phyloP scores from a whole-genome alignment of 1,140 invertebrate genomes.

The Diabrotica undecimpunctata region DNA sequence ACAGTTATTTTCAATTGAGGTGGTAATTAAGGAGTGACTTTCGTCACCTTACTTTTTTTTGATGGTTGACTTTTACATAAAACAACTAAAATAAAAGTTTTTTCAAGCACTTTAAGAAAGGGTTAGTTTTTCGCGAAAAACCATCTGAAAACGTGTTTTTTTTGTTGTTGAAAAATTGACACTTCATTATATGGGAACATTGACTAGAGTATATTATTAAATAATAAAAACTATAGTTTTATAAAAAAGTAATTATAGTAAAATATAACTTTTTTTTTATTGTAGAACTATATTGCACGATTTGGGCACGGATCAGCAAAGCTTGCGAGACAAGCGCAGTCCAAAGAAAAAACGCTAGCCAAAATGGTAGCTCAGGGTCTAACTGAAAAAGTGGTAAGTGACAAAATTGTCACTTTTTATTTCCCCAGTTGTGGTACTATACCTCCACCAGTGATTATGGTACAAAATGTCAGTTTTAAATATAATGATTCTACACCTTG shows the following conservation, averaged over 20 bases:
- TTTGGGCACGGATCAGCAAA: constrained; percentile 99
- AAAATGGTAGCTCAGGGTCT: constrained; percentile 98
- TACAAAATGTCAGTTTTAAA: constrained; percentile 94
- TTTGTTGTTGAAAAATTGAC: too few relatives aligned
- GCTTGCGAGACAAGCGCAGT: constrained; percentile 95
- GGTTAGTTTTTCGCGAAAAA: too few relatives aligned
- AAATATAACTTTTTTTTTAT: constrained; percentile 21
- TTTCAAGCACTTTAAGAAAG: too few relatives aligned
- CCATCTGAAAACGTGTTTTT: too few relatives aligned
- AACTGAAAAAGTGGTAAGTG: constrained; percentile 73
- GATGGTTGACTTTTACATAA: too few relatives aligned
- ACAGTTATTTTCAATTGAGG: too few relatives aligned
- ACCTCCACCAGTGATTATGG: constrained; percentile 98
- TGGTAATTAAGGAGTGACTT: too few relatives aligned
- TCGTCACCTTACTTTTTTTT: too few relatives aligned
- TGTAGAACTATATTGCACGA: constrained; percentile 94
- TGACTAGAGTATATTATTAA: too few relatives aligned
- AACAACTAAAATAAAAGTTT: too few relatives aligned
- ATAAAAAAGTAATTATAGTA: neutral
- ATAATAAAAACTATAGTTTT: constrained; percentile 5
- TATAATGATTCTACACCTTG: constrained; percentile 83
- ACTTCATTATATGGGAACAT: too few relatives aligned
- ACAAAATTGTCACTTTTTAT: constrained; percentile 91
- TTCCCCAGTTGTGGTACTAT: constrained; percentile 96
- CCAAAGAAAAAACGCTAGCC: constrained; percentile 97